phyloP scores from a whole-genome alignment of 2,797 vertebrate species.

The Hybognathus amarus region DNA sequence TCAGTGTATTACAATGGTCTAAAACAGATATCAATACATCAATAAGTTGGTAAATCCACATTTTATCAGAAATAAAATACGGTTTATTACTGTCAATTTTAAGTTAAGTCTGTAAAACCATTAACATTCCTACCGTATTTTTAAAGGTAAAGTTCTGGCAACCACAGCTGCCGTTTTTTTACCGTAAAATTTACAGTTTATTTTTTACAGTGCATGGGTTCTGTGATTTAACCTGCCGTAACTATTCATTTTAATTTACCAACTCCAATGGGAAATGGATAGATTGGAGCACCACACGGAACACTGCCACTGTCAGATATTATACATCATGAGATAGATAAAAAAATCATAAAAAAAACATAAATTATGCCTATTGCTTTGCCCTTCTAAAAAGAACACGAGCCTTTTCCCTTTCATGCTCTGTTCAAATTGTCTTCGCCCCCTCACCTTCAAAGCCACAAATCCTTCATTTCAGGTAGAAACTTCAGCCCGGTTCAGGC shows the following conservation, averaged over 20 bases:
- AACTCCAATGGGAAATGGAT: not conserved
- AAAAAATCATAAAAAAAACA: not conserved
- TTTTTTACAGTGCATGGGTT: too few relatives aligned
- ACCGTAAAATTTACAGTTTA: too few relatives aligned
- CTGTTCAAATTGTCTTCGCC: not conserved
- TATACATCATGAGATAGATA: not conserved
- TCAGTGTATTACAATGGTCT: too few relatives aligned
- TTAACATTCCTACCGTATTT: too few relatives aligned
- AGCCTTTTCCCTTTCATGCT: constrained; percentile 5
- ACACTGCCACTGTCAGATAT: not conserved
- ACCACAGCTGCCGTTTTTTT: too few relatives aligned
- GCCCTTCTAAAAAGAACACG: not conserved
- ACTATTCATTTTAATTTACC: not conserved
- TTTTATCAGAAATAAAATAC: too few relatives aligned
- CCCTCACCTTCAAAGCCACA: constrained; percentile 33
- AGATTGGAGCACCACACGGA: not conserved
- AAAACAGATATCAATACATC: too few relatives aligned
- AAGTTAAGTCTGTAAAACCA: too few relatives aligned
- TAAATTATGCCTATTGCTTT: not conserved
- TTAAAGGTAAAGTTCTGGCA: too few relatives aligned
- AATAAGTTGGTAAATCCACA: too few relatives aligned
- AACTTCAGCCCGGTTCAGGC: constrained; percentile 64
- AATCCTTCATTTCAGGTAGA: constrained; percentile 56
- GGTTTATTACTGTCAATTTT: too few relatives aligned
- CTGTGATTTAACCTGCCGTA: not conserved